These are phyloP conservation scores for Crotalus adamanteus DNA, from an alignment of 2,797 vertebrate genomes.

Conservation along the genomic window DNA sequence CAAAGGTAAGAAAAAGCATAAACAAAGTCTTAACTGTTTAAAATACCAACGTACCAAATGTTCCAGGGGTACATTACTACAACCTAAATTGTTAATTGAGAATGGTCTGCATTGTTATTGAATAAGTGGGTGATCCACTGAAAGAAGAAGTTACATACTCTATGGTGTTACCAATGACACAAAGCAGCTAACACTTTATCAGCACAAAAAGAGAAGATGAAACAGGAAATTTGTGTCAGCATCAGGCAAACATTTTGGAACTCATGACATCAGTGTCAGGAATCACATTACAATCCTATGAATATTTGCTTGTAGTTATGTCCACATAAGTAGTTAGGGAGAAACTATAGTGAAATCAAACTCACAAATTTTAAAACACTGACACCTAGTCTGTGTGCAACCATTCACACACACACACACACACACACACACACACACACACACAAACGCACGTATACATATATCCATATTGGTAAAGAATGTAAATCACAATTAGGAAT, in stretches of 20 bases:
- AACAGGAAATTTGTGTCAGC: not conserved
- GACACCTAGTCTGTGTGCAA: not conserved
- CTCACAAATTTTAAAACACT: not conserved
- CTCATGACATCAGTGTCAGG: not conserved
- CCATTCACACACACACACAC: not conserved
- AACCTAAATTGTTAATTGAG: not conserved
- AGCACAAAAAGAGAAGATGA: not conserved
- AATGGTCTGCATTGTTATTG: not conserved
- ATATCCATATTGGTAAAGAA: not conserved
- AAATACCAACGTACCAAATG: not conserved
- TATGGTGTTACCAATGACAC: not conserved
- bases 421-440: too few species aligned
- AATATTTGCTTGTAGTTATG: constrained; percentile 4
- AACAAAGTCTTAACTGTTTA: not conserved
- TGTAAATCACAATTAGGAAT: not conserved
- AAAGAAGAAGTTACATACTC: not conserved
- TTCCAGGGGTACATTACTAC: not conserved
- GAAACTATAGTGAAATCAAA: not conserved
- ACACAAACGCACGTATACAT: not conserved
- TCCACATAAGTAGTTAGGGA: not conserved
- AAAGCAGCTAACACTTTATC: not conserved
- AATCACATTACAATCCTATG: not conserved
- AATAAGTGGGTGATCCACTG: not conserved
- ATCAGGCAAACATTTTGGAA: not conserved
- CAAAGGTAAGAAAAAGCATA: not conserved